Evolutionary conservation across 37 sponge, comb jelly and placozoan species (phyloP), one percentile per base, ranked within the genome.

Genomic region (Eunapius fragilis): DNA sequence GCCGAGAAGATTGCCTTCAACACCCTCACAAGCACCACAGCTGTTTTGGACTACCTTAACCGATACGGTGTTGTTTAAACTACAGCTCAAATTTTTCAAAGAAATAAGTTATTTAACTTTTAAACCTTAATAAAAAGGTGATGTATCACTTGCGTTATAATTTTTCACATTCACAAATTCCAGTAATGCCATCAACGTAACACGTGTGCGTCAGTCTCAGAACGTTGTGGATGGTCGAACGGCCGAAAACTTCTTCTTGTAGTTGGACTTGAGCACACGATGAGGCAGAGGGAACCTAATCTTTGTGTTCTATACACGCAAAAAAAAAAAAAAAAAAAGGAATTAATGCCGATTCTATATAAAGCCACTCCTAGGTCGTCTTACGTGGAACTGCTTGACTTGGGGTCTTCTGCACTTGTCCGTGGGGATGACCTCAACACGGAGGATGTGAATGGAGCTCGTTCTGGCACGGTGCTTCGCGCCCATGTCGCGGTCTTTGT

Each of bases 251-350:
- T 77, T 83, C 48, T 89, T 80, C 80, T 91, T 93, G 93, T 83
- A 94, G 67, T 95, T 92, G 67, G 72, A 70, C 80, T 85, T 90
- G 74, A 93, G 72, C 23, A 98, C 88, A 48, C 96, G 92, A 78
- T 98, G 99, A 67, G 96, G 94, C 84, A 98, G 86, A 35, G 99
- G 99, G 90, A 98, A 98, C 72, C 87, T 85, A 30, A 97, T 93
- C 79, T 93, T 93, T 22, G 91, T 91, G 68, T 97, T 76, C 96
- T 98, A 81, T 69, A 84, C 50, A 38, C 50, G 12, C 19, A 45
- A 31, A 38, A 10, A 75, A 13, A 26, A 27, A n/a, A 67, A 81
- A 1, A 31, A 26, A 27, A n/a, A 67, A 81, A 1, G 35, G 31
- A 11, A 28, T 7, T 68, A 3, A 31, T 69, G 31, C 24, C n/a